Conservation (phyloP, 2,888 invertebrate species). For the Ichneumon xanthorius region DNA sequence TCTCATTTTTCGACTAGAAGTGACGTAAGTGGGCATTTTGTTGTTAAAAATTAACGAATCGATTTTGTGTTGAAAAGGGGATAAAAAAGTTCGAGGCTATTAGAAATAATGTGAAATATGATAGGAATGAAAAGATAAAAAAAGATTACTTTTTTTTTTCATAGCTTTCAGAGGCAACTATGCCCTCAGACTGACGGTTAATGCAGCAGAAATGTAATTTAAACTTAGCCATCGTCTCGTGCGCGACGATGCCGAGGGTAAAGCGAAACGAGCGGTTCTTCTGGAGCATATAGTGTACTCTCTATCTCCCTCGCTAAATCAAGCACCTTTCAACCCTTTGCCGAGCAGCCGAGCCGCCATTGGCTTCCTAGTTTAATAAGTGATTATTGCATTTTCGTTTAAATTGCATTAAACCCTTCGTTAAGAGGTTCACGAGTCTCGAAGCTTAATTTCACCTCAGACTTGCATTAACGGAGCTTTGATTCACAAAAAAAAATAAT, state of each 20-base stretch:
- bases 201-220: conserved; percentile 68
- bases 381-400: conserved; percentile 12
- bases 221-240: conserved; percentile 60
- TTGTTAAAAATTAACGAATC: background rate
- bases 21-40: background rate
- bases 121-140: background rate
- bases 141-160: background rate
- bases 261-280: conserved; percentile 17
- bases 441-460: background rate
- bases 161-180: background rate
- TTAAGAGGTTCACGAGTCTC: background rate
- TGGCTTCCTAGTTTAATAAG: conserved; percentile 14
- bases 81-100: background rate
- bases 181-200: conserved; percentile 43
- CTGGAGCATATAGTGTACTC: background rate
- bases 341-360: conserved; percentile 6
- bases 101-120: background rate
- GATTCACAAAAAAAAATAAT: background rate
- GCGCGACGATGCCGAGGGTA: conserved; percentile 5
- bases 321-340: conserved; percentile 12
- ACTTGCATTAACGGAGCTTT: background rate
- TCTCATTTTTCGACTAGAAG: no score
- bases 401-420: conserved; percentile 15
- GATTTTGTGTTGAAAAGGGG: background rate
- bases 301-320: conserved; percentile 9